Evolutionary conservation across 2,888 invertebrate genomes (phyloP), one percentile per base, ranked within the genome.

Genomic region (Melitaea athalia): DNA sequence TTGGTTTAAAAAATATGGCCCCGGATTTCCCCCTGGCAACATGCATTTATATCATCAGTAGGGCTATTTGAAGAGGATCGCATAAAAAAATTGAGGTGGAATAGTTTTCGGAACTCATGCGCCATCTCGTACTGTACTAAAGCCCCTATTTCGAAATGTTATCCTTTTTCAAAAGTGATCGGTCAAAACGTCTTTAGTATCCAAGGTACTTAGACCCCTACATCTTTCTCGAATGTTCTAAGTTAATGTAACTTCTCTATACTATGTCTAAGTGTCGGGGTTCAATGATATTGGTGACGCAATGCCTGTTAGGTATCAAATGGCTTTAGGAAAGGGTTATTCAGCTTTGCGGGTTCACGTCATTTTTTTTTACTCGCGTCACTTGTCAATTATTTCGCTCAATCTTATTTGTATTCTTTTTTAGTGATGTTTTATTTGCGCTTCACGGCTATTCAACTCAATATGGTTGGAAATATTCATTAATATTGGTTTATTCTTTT

Each of bases 151-250:
- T 17, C 12, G 31, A 55, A 63, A 55, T 63, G 63, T 45, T 31
- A 63, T 63, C 55, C 63, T 55, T 63, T 47, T 63, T 55, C 63
- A 63, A 31, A 45, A 63, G 63, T 45, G 55, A 63, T 63, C 63
- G 63, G 53, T 63, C 63, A 63, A 55, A 55, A 38, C 15, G 31
- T 15, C 57, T 15, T 57, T 42, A 6, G 57, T 8, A 55, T 15
- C 57, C 57, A 57, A 38, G 14, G 3, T 15, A 42, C 0, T 6
- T 42, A 6, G 57, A 42, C 5, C 53, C 15, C 57, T 57, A 42
- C 42, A 57, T 42, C 57, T 15, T 57, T 57, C 57, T 8, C 10
- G 10, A 42, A 57, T 38, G 42, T 57, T 57, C 42, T 42, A n/a
- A 57, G 15, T 42, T 15, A 57, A 57, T 57, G 42, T 11, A 57